Base-by-base conservation (phyloP, 2,888 invertebrate species). In the Mantis religiosa region DNA sequence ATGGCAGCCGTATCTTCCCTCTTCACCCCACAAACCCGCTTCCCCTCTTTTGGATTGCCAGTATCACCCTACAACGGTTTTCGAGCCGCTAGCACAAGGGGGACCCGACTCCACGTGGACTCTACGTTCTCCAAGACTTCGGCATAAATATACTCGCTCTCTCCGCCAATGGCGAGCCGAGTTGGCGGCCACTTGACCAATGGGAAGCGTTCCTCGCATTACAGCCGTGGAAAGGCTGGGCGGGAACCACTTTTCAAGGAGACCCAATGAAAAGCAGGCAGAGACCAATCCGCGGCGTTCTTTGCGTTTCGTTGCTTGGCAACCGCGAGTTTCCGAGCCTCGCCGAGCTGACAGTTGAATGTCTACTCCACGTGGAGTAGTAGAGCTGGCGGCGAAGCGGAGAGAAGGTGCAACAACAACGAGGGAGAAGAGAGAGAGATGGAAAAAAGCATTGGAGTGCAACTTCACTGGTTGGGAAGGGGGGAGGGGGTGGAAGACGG, bases 1-100 rank as follows among this genome's bases (percentile, higher is more conserved):
- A 91, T 91, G 91, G 91, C 91, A 91, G 91, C 91, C 91, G 91
- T 90, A 90, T 90, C 88, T 71, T 88, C 87, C 84, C 82, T 84
- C 89, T 81, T 84, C 86, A 47, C 71, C 71, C 82, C 83, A 54
- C 54, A 54, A 54, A 54, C 54, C 54, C 88, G 88, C 88, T 82
- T 85, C 28, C 28, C 81, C 41, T 83, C 85, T 82, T 88, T 84
- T 41, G 89, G 90, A 90, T 90, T 90, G 90, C 90, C 90, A 88
- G 89, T 90, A 90, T 90, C 90, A 89, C 89, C 90, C 88, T 87
- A 90, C 90, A 89, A 89, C 89, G 88, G 89, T 89, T 88, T 84
- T 84, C 84, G 83, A 71, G 88, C 88, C 27, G 34, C 85, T 71
- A 88, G 88, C 84, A 85, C 89, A 81, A 41, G 82, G 89, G 20